These are phyloP conservation scores for Drosophila jambulina DNA, from an alignment of 1,140 invertebrate genomes.

Conservation along the genomic window DNA sequence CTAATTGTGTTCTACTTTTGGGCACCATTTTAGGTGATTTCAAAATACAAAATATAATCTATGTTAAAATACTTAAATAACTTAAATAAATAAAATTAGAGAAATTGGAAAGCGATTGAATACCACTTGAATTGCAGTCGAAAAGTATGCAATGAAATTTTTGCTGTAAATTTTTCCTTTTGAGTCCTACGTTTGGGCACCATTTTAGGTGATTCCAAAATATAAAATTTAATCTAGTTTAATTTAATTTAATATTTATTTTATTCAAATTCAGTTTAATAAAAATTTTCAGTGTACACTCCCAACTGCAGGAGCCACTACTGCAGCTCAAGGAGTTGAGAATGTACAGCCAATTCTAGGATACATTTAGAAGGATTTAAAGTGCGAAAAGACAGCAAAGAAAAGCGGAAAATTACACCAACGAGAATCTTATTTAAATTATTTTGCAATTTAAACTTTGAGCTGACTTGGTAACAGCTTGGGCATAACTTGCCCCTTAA, in stretches of 20 bases:
- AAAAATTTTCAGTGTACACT: neutral
- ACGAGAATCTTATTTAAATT: slow-evolving; percentile 7
- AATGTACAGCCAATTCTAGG: neutral
- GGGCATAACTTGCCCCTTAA: neutral
- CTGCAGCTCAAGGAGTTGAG: neutral
- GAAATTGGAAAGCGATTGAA: too few relatives aligned
- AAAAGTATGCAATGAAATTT: too few relatives aligned
- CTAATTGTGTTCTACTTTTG: too few relatives aligned
- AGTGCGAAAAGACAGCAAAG: slow-evolving; percentile 1
- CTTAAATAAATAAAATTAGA: too few relatives aligned
- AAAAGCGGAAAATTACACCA: neutral
- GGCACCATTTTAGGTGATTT: too few relatives aligned
- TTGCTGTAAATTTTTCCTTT: too few relatives aligned
- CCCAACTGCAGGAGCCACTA: neutral
- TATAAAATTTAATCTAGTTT: neutral
- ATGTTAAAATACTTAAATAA: too few relatives aligned
- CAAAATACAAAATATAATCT: neutral
- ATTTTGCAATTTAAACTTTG: slow-evolving; percentile 2
- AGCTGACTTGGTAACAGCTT: neutral
- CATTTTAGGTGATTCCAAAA: too few relatives aligned
- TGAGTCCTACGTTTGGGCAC: too few relatives aligned
- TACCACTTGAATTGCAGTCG: too few relatives aligned
- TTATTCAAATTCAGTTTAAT: neutral
- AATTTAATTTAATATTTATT: too few relatives aligned
- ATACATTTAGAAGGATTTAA: slow-evolving; percentile 5